Conservation (phyloP, 2,797 vertebrate genomes). For the Momotus momota region DNA sequence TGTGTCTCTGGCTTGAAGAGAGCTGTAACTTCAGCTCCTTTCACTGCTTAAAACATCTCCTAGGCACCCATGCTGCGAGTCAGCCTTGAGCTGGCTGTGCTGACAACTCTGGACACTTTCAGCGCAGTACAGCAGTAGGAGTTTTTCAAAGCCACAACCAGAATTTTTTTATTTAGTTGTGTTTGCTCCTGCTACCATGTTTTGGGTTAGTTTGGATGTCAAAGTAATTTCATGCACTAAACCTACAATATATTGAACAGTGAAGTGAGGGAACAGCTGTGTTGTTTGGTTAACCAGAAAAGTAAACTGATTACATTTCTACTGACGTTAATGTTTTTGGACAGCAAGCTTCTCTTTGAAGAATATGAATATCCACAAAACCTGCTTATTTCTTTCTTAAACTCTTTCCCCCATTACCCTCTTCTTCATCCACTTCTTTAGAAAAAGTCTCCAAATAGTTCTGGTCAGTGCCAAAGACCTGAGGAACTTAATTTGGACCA, state of each 20-base stretch:
- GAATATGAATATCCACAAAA: not conserved
- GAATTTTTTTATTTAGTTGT: slow-evolving; percentile 22
- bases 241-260: slow-evolving; percentile 11
- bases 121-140: not conserved
- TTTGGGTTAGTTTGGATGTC: slow-evolving; percentile 55
- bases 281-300: slow-evolving; percentile 38
- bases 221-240: slow-evolving; percentile 32
- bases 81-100: not conserved
- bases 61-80: slow-evolving; percentile 4
- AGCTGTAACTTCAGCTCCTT: not conserved
- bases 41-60: not conserved
- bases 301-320: slow-evolving; percentile 13
- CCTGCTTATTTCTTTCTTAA: slow-evolving; percentile 8
- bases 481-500: not conserved
- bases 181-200: slow-evolving; percentile 23
- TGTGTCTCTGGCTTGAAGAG: slow-evolving; percentile 1
- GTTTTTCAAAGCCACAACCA: slow-evolving; percentile 1
- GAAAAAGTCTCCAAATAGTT: not conserved
- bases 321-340: slow-evolving; percentile 7
- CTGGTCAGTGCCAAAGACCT: not conserved
- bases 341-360: slow-evolving; percentile 26
- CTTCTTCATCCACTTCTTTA: not conserved
- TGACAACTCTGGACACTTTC: slow-evolving; percentile 20
- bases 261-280: not conserved
- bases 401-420: not conserved